A percentile compares a stretch with the other conserved stretches of the same genome.
These are phyloP conservation scores for Glyptemys insculpta DNA, from an alignment of 2,797 vertebrate genomes.

Conservation along the genomic window DNA sequence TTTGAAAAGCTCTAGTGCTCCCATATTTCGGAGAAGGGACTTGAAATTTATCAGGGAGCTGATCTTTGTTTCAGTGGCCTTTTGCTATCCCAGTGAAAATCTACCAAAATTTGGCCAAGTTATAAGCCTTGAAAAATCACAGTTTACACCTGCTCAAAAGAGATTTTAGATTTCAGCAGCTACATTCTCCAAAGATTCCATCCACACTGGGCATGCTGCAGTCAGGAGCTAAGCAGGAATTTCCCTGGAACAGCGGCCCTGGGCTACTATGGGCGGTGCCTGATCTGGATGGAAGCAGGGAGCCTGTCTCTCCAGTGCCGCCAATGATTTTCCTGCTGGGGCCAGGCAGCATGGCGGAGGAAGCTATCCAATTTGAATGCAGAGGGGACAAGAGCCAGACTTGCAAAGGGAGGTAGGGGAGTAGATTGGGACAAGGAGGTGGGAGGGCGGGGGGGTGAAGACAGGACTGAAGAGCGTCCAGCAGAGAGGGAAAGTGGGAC, in stretches of 20 bases:
- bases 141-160: not conserved
- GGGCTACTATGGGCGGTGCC: not conserved
- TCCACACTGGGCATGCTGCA: not conserved
- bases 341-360: not conserved
- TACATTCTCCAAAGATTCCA: not conserved
- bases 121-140: not conserved
- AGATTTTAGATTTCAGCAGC: not conserved
- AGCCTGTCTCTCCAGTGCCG: not conserved
- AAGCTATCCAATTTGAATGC: not conserved
- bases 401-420: not conserved
- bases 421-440: not conserved
- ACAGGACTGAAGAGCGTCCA: not conserved
- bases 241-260: not conserved
- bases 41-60: not conserved
- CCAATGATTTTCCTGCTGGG: not conserved
- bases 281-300: not conserved
- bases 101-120: not conserved
- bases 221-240: fast-evolving
- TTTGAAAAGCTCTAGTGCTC: not conserved
- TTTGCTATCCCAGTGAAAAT: not conserved
- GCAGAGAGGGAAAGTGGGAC: not conserved
- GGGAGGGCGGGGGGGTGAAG: not conserved
- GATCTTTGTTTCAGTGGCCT: not conserved
- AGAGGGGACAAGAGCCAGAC: not conserved
- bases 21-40: not conserved